Evolutionary conservation across 2,113 vertebrate species (phyloP).

Genomic region (Lucifuga dentata): DNA sequence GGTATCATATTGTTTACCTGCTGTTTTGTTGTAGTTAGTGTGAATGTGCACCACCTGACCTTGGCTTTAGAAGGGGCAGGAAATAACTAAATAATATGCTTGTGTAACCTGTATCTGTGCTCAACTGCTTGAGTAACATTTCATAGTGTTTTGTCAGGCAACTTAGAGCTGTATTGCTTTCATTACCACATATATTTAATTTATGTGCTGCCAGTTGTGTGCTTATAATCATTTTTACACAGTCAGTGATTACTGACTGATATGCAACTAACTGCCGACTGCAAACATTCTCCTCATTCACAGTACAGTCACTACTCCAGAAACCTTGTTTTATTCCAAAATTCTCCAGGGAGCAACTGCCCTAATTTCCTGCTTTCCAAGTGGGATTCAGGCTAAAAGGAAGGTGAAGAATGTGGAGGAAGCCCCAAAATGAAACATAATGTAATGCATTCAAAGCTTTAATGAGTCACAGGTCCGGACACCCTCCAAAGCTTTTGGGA

Average conservation of each 20-base stretch:
- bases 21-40: neutral
- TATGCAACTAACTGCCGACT: conserved; percentile 58
- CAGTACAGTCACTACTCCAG: conserved; percentile 56
- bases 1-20: conserved; percentile 14
- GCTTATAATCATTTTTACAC: conserved; percentile 42
- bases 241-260: conserved; percentile 63
- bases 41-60: neutral
- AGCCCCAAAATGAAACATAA: conserved; percentile 67
- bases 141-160: conserved; percentile 1
- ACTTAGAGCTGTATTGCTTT: conserved; percentile 8
- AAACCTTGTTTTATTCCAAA: conserved; percentile 75
- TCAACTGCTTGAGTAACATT: neutral
- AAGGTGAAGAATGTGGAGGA: conserved; percentile 71
- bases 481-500: conserved; percentile 32
- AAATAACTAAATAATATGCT: conserved; percentile 6
- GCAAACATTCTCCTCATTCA: conserved; percentile 57
- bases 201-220: conserved; percentile 43
- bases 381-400: conserved; percentile 73
- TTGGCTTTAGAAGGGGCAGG: neutral
- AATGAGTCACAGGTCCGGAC: conserved; percentile 62
- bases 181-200: conserved; percentile 18
- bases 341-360: conserved; percentile 69
- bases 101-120: neutral
- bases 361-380: conserved; percentile 77
- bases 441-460: conserved; percentile 39